Conservation (phyloP, 1,140 invertebrate species). For the Luehdorfia chinensis region DNA sequence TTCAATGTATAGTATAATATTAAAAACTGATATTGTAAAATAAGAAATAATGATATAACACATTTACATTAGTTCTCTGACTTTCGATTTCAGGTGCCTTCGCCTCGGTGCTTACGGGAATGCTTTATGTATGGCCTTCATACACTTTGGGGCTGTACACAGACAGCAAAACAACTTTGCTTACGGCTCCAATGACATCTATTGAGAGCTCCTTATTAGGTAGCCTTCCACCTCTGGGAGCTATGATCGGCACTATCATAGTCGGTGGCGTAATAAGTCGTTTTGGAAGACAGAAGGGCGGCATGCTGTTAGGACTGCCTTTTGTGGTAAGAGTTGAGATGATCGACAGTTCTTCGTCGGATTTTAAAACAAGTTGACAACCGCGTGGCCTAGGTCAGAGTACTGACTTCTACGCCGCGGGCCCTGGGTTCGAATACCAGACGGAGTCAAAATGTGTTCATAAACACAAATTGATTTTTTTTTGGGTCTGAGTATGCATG, state of each 20-base stretch:
- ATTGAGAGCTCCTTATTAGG: conserved; percentile 51
- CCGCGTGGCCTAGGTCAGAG: no score
- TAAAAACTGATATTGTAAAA: no score
- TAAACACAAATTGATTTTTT: no score
- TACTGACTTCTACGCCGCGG: no score
- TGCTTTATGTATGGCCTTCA: conserved; percentile 48
- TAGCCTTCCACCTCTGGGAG: conserved; percentile 44
- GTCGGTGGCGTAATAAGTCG: conserved; percentile 40
- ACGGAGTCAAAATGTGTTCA: no score
- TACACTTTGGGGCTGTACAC: conserved; percentile 40
- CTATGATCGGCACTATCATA: conserved; percentile 35
- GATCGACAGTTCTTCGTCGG: not conserved
- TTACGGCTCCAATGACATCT: conserved; percentile 40
- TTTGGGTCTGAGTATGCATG: no score
- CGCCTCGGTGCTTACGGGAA: conserved; percentile 28
- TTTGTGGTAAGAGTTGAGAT: conserved; percentile 49
- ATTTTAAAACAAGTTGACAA: not conserved
- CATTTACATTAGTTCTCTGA: no score
- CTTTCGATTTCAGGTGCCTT: conserved; percentile 31
- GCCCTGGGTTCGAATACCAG: no score
- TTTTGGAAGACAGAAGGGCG: conserved; percentile 46
- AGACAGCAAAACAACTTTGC: conserved; percentile 30
- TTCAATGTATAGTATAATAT: no score
- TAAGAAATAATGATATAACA: no score
- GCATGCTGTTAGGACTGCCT: conserved; percentile 40